A percentile compares a stretch with the other conserved stretches of the same genome.
These are phyloP conservation scores for Pseudochirops cupreus DNA, from an alignment of 2,797 vertebrate genomes.

Conservation along the genomic window DNA sequence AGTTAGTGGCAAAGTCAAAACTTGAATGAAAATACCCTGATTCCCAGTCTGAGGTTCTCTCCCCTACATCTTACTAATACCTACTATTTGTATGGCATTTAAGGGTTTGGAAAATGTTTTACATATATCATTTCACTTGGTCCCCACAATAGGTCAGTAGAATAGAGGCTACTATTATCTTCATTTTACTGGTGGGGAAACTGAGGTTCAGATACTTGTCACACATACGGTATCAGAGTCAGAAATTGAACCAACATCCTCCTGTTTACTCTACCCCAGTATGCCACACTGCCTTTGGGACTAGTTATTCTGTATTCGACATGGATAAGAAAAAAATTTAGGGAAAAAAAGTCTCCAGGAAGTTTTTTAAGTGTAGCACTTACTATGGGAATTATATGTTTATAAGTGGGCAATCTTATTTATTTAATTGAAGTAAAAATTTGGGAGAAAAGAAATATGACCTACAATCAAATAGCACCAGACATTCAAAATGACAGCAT, in stretches of 20 bases:
- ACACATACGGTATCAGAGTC: background rate
- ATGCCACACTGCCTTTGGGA: background rate
- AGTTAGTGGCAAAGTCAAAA: background rate
- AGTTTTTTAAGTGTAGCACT: background rate
- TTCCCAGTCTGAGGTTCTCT: background rate
- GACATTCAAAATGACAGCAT: background rate
- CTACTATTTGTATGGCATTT: background rate
- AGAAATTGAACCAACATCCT: background rate
- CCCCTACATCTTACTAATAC: background rate
- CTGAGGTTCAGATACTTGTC: background rate
- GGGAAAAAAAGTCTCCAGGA: background rate
- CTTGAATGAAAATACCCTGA: background rate
- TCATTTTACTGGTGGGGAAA: background rate
- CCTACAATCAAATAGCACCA: background rate
- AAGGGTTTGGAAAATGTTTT: background rate
- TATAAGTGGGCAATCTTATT: background rate
- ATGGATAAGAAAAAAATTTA: background rate
- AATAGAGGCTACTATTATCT: background rate
- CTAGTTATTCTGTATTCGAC: background rate
- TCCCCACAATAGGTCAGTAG: background rate
- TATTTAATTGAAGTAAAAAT: background rate
- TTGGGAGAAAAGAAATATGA: background rate
- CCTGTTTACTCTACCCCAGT: background rate
- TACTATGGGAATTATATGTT: background rate
- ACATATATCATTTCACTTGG: conserved; percentile 8